Evolutionary conservation across 2,797 vertebrate genomes (phyloP).

Genomic region (Rachycentron canadum): DNA sequence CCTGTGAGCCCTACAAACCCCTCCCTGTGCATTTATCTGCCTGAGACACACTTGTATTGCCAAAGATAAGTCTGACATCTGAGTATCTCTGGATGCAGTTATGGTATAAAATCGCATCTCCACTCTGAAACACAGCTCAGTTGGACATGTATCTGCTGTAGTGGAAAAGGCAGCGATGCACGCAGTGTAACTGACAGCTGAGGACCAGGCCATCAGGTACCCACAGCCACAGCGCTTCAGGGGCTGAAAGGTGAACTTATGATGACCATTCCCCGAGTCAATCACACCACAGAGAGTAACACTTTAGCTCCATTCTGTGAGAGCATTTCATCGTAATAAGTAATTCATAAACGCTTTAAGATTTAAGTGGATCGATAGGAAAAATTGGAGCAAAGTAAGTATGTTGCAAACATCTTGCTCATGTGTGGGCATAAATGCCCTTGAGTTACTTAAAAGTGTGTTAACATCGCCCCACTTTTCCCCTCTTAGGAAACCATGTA

Average conservation of each 20-base stretch:
- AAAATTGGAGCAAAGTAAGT: conserved; percentile 10
- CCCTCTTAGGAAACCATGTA: conserved; percentile 33
- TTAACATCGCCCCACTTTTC: conserved; percentile 25
- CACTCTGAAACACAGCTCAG: conserved; percentile 28
- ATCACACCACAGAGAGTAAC: conserved; percentile 11
- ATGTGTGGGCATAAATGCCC: background rate
- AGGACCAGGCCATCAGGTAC: conserved; percentile 42
- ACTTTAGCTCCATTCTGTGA: background rate
- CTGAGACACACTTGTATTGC: conserved; percentile 3
- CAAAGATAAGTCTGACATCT: conserved; percentile 33
- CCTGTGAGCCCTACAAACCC: background rate
- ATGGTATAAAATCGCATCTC: conserved; percentile 24
- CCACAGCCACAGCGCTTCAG: conserved; percentile 6
- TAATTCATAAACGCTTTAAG: conserved; percentile 35
- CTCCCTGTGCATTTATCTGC: conserved; percentile 5
- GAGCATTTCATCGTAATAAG: conserved; percentile 28
- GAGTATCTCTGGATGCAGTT: conserved; percentile 26
- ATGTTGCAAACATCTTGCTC: background rate
- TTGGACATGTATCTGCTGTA: conserved; percentile 36
- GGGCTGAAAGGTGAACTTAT: conserved; percentile 43
- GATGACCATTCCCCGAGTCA: conserved; percentile 21
- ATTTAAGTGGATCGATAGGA: conserved; percentile 28
- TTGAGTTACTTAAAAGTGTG: background rate
- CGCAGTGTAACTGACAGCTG: conserved; percentile 52
- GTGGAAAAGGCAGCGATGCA: conserved; percentile 42